Evolutionary conservation across 2,113 vertebrate species (phyloP).

Genomic region (Empidonax alnorum): DNA sequence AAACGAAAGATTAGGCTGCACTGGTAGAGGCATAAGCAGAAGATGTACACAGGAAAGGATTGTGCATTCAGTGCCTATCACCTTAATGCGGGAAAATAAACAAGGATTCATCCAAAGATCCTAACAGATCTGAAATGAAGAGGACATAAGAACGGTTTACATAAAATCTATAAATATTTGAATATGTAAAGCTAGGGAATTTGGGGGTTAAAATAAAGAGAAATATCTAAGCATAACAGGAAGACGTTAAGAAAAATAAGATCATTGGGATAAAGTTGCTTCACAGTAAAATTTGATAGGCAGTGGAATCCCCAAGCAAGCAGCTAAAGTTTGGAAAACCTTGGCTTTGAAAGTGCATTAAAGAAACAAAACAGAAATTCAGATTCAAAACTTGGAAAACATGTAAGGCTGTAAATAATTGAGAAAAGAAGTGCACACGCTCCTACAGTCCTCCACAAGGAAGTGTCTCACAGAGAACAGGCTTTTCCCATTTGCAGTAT

Average conservation of each 20-base stretch:
- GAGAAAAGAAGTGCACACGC: neutral
- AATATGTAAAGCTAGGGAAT: neutral
- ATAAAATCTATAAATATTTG: neutral
- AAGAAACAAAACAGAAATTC: neutral
- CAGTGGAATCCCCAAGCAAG: neutral
- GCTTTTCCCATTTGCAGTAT: neutral
- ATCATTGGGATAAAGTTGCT: neutral
- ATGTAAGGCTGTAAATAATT: neutral
- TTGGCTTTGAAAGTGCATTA: neutral
- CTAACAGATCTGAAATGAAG: neutral
- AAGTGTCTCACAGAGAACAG: neutral
- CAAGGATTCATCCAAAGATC: neutral
- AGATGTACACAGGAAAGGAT: neutral
- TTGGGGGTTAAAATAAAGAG: neutral
- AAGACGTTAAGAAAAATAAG: neutral
- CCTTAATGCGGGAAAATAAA: neutral
- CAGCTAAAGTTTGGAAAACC: neutral
- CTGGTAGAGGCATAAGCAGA: neutral
- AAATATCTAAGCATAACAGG: neutral
- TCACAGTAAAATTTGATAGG: neutral
- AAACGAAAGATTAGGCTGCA: neutral
- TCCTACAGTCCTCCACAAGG: neutral
- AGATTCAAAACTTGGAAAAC: neutral
- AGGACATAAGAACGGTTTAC: neutral
- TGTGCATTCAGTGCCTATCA: neutral